phyloP scores from a whole-genome alignment of 2,888 invertebrate species.

The Erpobdella octoculata region DNA sequence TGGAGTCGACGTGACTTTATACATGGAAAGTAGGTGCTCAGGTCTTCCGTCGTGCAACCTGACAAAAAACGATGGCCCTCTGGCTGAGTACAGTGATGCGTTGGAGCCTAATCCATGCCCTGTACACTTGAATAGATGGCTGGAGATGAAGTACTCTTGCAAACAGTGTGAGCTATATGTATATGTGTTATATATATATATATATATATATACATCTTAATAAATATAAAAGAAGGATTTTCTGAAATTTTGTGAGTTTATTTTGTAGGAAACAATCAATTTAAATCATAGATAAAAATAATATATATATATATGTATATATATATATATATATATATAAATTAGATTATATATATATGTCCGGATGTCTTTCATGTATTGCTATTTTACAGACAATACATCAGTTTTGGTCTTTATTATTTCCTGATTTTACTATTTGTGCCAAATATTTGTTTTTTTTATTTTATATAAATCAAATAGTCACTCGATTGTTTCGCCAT shows the following conservation, averaged over 20 bases:
- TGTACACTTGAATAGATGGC: neutral
- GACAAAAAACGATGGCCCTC: neutral
- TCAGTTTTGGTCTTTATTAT: no score
- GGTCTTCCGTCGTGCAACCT: neutral
- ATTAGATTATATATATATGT: no score
- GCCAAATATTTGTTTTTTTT: no score
- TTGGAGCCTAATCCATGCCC: neutral
- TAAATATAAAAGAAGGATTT: neutral
- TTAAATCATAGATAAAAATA: no score
- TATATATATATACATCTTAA: slow-evolving; percentile 13
- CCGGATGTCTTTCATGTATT: no score
- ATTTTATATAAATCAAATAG: no score
- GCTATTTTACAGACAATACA: no score
- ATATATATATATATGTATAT: neutral
- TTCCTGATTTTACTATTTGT: no score
- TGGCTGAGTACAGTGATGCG: neutral
- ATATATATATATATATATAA: no score
- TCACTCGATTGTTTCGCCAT: neutral
- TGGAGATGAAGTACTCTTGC: neutral
- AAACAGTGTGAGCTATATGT: neutral
- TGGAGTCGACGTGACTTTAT: neutral
- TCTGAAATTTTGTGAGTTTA: no score
- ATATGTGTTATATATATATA: no score
- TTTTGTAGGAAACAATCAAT: no score
- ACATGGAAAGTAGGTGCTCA: neutral